phyloP scores from a whole-genome alignment of 2,888 invertebrate species.

The Branchellion lobata region DNA sequence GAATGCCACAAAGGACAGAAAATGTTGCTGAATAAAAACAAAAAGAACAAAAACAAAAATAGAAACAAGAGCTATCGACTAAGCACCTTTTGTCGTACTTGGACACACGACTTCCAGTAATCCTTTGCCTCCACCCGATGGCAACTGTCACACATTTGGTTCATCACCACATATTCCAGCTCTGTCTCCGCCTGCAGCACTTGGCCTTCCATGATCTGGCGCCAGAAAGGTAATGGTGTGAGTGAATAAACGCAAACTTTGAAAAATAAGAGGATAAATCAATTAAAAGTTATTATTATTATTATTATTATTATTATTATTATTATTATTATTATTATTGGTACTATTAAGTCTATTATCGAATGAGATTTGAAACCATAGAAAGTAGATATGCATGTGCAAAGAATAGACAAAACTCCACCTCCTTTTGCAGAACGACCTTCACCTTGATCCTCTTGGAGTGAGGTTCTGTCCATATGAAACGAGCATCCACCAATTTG shows the following conservation, averaged over 20 bases:
- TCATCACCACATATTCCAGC: slow-evolving; percentile 85
- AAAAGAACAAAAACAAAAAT: too few relatives aligned
- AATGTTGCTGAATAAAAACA: too few relatives aligned
- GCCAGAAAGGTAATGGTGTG: too few relatives aligned
- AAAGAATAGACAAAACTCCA: slow-evolving; percentile 50
- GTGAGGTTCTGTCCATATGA: slow-evolving; percentile 98
- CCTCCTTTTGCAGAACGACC: slow-evolving; percentile 90
- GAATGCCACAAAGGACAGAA: too few relatives aligned
- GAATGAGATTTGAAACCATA: neutral
- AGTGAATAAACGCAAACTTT: too few relatives aligned
- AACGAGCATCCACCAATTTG: slow-evolving; percentile 89
- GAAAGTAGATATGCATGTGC: neutral
- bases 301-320: too few relatives aligned
- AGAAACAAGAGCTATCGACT: too few relatives aligned
- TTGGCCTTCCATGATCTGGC: slow-evolving; percentile 76
- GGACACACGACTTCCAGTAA: slow-evolving; percentile 85
- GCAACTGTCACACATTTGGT: slow-evolving; percentile 96
- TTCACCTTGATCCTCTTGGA: slow-evolving; percentile 89
- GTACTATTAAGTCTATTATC: too few relatives aligned
- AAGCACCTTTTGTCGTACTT: slow-evolving; percentile 64
- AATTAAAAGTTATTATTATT: too few relatives aligned
- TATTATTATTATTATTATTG: too few relatives aligned
- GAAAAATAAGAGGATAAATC: too few relatives aligned
- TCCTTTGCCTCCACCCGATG: slow-evolving; percentile 95
- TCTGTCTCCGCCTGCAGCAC: slow-evolving; percentile 90